Evolutionary conservation across 2,797 vertebrate genomes (phyloP), one percentile per base, ranked within the genome.

Genomic region (Rhabdomys pumilio): DNA sequence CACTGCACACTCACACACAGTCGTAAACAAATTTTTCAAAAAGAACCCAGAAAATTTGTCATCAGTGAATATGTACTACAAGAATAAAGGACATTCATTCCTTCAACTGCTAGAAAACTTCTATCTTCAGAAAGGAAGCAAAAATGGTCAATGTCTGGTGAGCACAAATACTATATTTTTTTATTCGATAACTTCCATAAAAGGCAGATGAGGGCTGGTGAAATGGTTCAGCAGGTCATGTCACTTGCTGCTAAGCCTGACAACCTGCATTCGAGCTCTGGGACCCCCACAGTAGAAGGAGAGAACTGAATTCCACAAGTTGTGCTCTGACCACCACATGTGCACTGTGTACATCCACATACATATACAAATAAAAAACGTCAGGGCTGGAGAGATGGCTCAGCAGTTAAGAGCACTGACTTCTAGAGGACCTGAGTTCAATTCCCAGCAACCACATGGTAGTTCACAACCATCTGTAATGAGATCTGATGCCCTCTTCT

Each of bases 81-180:
- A 94, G 38, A 92, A 90, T 88, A 87, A 93, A n/a, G 44, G 75
- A 17, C n/a, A 61, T 61, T 59, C 29, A 85, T 50, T 86, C 61
- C 50, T 96, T 44, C 34, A 44, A 2, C 63, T 92, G 7, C 86
- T 92, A 15, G 22, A 57, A 94, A 94, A 92, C 55, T 57, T 69
- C 31, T 2, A 91, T 82, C 19, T 89, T 93, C 15, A 81, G 31
- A 91, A 93, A 96, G 7, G n/a, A 91, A 31, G 82, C 47, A 79
- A 50, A 94, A 73, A 82, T 1, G 1, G 53, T 55, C 63, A 83
- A 63, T 67, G 67, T 34, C 4, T 41, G 24, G 20, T 50, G 7
- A 91, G 22, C 69, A 77, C 65, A 80, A 76, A 67, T 76, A 91
- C 67, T 63, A 84, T 72, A 53, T 44, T 5, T 90, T 67, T 69